A percentile compares a stretch with the other conserved stretches of the same genome.
Evolutionary conservation across 1,140 invertebrate genomes (phyloP).

Genomic region (Drosophila burlai): DNA sequence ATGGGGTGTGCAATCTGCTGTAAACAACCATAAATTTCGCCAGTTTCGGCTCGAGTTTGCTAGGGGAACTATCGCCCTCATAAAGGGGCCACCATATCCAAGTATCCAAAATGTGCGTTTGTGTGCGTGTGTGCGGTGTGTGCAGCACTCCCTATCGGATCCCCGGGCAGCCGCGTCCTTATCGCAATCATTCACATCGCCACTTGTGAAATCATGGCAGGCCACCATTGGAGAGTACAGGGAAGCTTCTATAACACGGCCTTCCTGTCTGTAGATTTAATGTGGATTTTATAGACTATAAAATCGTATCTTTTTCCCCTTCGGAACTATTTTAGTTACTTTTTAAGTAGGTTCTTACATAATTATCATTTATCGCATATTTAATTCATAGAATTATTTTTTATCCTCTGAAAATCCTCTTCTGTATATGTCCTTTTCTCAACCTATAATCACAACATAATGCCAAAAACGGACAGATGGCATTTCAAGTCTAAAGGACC

Average conservation of each 20-base stretch:
- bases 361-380: too few species aligned
- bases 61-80: constrained; percentile 64
- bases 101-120: constrained; percentile 4
- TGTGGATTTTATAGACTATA: background rate
- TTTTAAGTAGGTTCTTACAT: background rate
- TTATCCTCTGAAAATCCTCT: too few species aligned
- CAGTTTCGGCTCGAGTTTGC: constrained; percentile 43
- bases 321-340: background rate
- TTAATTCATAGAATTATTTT: too few species aligned
- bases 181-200: constrained; percentile 79
- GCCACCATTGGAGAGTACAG: constrained; percentile 22
- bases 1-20: constrained; percentile 83
- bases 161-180: constrained; percentile 52
- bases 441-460: background rate
- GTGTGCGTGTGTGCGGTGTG: background rate
- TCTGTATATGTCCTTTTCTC: background rate
- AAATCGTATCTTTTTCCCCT: background rate
- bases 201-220: constrained; percentile 71
- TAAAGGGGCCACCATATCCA: constrained; percentile 49
- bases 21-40: constrained; percentile 80
- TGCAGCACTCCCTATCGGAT: constrained; percentile 22
- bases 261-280: background rate
- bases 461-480: constrained; percentile 18
- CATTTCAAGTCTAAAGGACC: background rate
- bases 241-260: background rate